phyloP scores from a whole-genome alignment of 2,797 vertebrate species.

The Sebastes dallii region DNA sequence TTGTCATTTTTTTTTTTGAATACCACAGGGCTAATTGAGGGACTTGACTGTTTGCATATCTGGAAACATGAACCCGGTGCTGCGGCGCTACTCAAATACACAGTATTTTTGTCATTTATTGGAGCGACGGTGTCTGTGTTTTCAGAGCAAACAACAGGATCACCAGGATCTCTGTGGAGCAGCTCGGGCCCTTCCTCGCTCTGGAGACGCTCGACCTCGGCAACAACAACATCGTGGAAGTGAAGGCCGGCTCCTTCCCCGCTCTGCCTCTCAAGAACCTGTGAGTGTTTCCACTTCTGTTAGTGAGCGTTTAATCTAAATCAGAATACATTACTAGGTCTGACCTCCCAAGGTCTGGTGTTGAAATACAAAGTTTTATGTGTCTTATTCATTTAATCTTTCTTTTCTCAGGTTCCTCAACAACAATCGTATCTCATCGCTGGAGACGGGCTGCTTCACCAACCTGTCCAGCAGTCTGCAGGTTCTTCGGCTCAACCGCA shows the following conservation, averaged over 20 bases:
- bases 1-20: conserved; percentile 30
- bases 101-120: conserved; percentile 67
- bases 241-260: conserved; percentile 88
- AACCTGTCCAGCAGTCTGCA: conserved; percentile 90
- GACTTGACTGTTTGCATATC: conserved; percentile 54
- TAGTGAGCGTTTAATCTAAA: not conserved
- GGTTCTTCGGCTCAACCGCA: conserved; percentile 91
- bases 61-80: conserved; percentile 48
- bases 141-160: conserved; percentile 95
- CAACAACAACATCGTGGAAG: conserved; percentile 89
- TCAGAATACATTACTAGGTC: not conserved
- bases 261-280: conserved; percentile 88
- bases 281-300: conserved; percentile 81
- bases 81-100: conserved; percentile 40
- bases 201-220: conserved; percentile 95
- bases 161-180: conserved; percentile 82
- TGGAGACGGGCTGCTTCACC: conserved; percentile 92
- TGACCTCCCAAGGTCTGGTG: not conserved
- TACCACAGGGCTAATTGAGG: conserved; percentile 62
- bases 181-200: conserved; percentile 83
- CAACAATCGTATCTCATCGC: conserved; percentile 88
- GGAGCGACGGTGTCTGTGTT: conserved; percentile 72
- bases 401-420: conserved; percentile 86
- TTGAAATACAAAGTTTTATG: not conserved
- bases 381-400: not conserved